Percentiles rank a stretch among this genome's conserved stretches.
phyloP scores from a whole-genome alignment of 2,888 invertebrate genomes.

The Vanessa cardui region DNA sequence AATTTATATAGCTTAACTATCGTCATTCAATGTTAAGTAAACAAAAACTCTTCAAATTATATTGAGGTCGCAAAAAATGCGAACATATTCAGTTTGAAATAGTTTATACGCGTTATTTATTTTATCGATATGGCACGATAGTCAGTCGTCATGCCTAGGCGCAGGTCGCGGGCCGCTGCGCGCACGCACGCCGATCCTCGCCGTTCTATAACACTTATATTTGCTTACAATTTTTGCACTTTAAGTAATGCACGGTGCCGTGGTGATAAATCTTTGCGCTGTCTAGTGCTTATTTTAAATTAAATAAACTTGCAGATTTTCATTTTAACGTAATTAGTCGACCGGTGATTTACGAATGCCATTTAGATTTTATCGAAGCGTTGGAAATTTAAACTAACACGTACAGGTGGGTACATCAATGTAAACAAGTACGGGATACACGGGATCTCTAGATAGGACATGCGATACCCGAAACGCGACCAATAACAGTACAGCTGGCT shows the following conservation, averaged over 20 bases:
- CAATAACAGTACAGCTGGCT: no score
- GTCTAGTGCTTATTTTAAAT: constrained; percentile 7
- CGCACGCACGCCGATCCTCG: constrained; percentile 44
- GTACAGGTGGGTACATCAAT: no score
- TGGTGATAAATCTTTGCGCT: constrained; percentile 10
- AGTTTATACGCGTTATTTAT: constrained; percentile 12
- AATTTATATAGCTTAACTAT: no score
- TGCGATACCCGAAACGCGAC: no score
- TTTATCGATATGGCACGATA: constrained; percentile 16
- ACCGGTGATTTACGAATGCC: background rate
- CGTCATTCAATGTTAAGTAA: background rate
- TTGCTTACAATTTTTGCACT: constrained; percentile 42
- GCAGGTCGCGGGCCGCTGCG: constrained; percentile 43
- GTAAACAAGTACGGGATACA: no score
- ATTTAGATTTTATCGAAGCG: constrained; percentile 14
- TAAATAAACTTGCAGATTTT: constrained; percentile 9
- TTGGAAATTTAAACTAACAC: constrained; percentile 1
- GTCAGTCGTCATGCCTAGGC: constrained; percentile 17
- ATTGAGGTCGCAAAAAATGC: background rate
- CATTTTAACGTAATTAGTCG: constrained; percentile 8
- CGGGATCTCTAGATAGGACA: no score
- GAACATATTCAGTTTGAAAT: background rate
- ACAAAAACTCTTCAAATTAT: background rate
- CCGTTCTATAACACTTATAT: constrained; percentile 38
- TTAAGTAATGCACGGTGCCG: constrained; percentile 7